Evolutionary conservation across 1,140 invertebrate genomes (phyloP), one percentile per base, ranked within the genome.

Genomic region (Drosophila arizonae): DNA sequence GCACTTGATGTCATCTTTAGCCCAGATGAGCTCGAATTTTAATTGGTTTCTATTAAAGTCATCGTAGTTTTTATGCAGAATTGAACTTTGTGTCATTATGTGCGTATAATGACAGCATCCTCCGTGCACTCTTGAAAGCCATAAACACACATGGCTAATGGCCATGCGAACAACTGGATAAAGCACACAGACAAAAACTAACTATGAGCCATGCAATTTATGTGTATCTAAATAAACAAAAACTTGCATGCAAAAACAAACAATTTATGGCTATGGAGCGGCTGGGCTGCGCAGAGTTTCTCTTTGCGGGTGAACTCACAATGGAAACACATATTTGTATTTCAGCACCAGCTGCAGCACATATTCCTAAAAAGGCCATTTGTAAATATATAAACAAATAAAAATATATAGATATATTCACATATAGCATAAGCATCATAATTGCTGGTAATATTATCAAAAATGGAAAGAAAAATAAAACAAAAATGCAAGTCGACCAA

Each of bases 221-320:
- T 55, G 78, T 78, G 60, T 77, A 84, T 84, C 81, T 77, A 74
- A 84, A 84, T 85, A 84, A 84, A 84, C 68, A 79, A 61, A 84
- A 67, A 76, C 52, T 69, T 54, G 56, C 55, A 61, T 43, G 21
- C 17, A 46, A 61, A 71, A 43, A 15, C 52, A 64, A 41, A 57
- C 45, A 72, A 55, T 69, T 69, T 69, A 69, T 61, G 56, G 17
- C 41, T 6, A 26, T 10, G 30, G 43, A 17, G 17, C 43, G 10
- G 6, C 48, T 8, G 33, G 2, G 33, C 9, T 33, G 33, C 33
- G 0, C 33, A 9, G 6, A 2, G 9, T 33, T 39, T 46, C 39
- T 63, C 11, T 63, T 55, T 70, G 5, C 26, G 36, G 17, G 39
- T 4, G 50, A 15, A 6, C 55, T 21, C 6, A 51, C 50, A 70